These are phyloP conservation scores for Hemiprocne comata DNA, from an alignment of 2,113 vertebrate genomes.

Conservation along the genomic window DNA sequence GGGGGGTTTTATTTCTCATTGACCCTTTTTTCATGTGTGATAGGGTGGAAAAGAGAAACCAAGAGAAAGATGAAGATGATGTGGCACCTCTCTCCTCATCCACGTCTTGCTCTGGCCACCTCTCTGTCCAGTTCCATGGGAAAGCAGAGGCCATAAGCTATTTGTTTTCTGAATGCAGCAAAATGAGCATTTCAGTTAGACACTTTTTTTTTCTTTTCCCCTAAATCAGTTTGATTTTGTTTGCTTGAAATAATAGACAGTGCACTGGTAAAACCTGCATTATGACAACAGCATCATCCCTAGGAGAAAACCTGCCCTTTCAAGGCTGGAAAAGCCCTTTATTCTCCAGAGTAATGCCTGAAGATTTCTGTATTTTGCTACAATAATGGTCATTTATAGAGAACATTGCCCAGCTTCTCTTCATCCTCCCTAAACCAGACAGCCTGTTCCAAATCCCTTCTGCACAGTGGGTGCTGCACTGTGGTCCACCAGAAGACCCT, in stretches of 20 bases:
- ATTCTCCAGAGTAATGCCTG: neutral
- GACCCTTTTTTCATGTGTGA: neutral
- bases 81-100: neutral
- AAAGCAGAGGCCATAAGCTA: neutral
- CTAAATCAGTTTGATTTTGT: neutral
- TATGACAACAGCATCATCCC: neutral
- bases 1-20: neutral
- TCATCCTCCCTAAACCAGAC: neutral
- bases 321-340: neutral
- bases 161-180: neutral
- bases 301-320: neutral
- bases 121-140: neutral
- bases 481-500: neutral
- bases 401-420: neutral
- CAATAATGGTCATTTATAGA: neutral
- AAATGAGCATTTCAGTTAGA: neutral
- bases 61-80: neutral
- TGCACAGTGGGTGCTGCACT: rapidly evolving
- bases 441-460: neutral
- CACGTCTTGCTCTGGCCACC: neutral
- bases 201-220: neutral
- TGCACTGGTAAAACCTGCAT: neutral
- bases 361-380: neutral
- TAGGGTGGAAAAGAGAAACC: neutral
- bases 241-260: neutral